Base-by-base conservation (phyloP, 1,140 invertebrate species). In the Monochamus saltuarius region DNA sequence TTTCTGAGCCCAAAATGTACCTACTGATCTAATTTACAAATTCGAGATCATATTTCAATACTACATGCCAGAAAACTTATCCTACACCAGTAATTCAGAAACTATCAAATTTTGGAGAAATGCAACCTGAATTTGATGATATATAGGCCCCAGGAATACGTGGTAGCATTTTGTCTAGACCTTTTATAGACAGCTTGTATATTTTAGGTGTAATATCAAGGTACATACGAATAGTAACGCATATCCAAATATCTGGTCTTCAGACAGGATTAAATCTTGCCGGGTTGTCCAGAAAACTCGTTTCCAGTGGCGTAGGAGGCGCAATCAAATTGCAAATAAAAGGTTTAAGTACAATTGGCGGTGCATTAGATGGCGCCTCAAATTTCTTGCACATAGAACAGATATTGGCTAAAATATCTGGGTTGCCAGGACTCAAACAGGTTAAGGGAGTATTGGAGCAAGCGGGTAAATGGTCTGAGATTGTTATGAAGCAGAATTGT, bases 311-410 rank as follows among this genome's bases (percentile, higher is more conserved):
- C 1, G n/a, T 14, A 35, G 14, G 13, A 51, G n/a, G 13, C 36
- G 11, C 6, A n/a, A 35, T 13, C 29, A 11, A 19, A 51, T 10
- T 51, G 14, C n/a, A 36, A 1, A 40, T 40, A 3, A 13, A 7
- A 16, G 39, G 11, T 7, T 40, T 40, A 4, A 16, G 11, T 16
- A n/a, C 4, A 2, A 7, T 2, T 7, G 14, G 39, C n/a, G 36
- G 36, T n/a, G 4, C 34, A 51, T 10, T 51, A 1, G 10, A 36
- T 35, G 22, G n/a, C 9, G 34, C 10, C 11, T 19, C 11, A 16
- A 36, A 51, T 7, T 51, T 51, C 14, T 36, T 35, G 11, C 22
- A 51, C 34, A 14, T 51, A 35, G 4, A 51, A 8, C 13, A 51
- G 14, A 35, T 51, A 38, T 17, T 40, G 2, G 22, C 2, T 29